Percentiles rank a stretch among this genome's conserved stretches.
Conservation (phyloP, 2,113 vertebrate species). For the Platanista minor region DNA sequence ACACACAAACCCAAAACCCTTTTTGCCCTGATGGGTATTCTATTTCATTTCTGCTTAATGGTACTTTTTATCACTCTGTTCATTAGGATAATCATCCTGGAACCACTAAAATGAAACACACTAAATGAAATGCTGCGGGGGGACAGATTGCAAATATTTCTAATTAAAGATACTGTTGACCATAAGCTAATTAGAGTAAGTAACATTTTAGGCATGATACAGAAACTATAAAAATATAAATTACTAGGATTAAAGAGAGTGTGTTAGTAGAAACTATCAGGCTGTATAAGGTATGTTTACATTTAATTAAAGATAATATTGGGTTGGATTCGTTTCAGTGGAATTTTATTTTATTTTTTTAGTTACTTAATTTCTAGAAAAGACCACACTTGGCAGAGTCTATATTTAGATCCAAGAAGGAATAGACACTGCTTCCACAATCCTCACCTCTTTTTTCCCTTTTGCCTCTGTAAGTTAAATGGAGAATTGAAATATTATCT, state of each 20-base stretch:
- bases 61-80: slow-evolving; percentile 51
- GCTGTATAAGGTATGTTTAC: not conserved
- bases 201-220: slow-evolving; percentile 35
- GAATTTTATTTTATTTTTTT: not conserved
- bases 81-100: slow-evolving; percentile 60
- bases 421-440: not conserved
- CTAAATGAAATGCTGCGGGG: slow-evolving; percentile 41
- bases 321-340: not conserved
- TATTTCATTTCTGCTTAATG: slow-evolving; percentile 62
- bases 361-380: not conserved
- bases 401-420: not conserved
- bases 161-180: slow-evolving; percentile 67
- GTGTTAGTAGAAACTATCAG: not conserved
- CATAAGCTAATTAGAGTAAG: slow-evolving; percentile 65
- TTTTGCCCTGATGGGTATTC: slow-evolving; percentile 1
- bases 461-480: not conserved
- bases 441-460: not conserved
- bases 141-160: slow-evolving; percentile 65
- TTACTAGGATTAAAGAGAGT: not conserved
- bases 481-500: not conserved
- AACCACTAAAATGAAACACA: slow-evolving; percentile 45
- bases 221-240: slow-evolving; percentile 47
- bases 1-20: too few relatives aligned
- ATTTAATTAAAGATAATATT: not conserved
- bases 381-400: not conserved